phyloP scores from a whole-genome alignment of 1,140 invertebrate species.

The Drosophila pectinifera region DNA sequence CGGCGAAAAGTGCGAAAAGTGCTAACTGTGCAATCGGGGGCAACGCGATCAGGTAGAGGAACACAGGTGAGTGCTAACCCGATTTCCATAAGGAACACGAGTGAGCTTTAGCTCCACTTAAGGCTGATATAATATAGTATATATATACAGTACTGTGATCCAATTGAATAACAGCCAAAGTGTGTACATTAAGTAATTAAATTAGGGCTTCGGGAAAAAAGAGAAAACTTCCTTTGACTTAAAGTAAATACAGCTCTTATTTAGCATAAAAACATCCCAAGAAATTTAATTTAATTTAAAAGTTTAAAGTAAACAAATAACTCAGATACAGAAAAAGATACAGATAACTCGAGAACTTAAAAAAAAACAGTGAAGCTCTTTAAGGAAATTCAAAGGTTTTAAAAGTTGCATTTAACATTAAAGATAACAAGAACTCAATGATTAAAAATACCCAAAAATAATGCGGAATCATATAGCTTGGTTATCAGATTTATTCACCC shows the following conservation, averaged over 20 bases:
- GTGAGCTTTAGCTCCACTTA: too few species aligned
- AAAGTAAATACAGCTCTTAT: too few species aligned
- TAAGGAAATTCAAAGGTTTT: too few species aligned
- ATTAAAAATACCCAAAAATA: not conserved
- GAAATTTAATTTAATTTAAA: not conserved
- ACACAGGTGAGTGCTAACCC: conserved; percentile 27
- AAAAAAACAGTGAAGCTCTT: not conserved
- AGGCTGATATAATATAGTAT: too few species aligned
- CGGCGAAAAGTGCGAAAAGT: conserved; percentile 31
- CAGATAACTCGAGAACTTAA: not conserved
- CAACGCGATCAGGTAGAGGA: conserved; percentile 32
- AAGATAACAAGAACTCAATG: not conserved
- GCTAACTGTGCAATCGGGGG: conserved; percentile 27
- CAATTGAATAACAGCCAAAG: too few species aligned
- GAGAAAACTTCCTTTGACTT: not conserved
- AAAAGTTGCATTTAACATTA: too few species aligned
- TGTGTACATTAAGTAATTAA: not conserved
- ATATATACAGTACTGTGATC: too few species aligned
- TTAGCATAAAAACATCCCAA: not conserved
- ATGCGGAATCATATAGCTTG: not conserved
- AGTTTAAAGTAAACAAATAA: not conserved
- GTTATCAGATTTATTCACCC: conserved; percentile 2
- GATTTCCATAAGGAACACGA: too few species aligned
- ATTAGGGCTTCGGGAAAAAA: not conserved
- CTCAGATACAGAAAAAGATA: too few species aligned